phyloP scores from a whole-genome alignment of 2,797 vertebrate species.

The Betta splendens region DNA sequence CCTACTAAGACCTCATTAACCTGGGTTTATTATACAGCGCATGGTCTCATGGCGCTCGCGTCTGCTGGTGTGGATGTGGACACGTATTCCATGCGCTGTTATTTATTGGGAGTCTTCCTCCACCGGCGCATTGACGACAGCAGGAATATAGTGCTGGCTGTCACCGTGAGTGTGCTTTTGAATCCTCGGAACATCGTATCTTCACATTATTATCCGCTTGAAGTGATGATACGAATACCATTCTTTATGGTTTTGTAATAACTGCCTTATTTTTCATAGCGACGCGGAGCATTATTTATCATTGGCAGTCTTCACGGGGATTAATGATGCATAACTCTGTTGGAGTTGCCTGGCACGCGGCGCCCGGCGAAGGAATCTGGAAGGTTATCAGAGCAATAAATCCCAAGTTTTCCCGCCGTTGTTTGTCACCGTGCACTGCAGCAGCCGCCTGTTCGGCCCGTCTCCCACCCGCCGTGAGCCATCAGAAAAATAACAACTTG shows the following conservation, averaged over 20 bases:
- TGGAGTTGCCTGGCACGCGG: conserved; percentile 70
- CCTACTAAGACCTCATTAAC: conserved; percentile 52
- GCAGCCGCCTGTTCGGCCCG: conserved; percentile 48
- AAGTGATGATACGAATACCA: conserved; percentile 69
- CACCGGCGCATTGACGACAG: conserved; percentile 43
- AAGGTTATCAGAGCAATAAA: conserved; percentile 84
- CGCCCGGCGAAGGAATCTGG: conserved; percentile 75
- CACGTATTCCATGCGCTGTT: conserved; percentile 70
- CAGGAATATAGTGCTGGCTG: conserved; percentile 64
- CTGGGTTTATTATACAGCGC: conserved; percentile 57
- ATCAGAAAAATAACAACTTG: conserved; percentile 66
- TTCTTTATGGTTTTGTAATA: conserved; percentile 81
- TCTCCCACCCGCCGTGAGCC: conserved; percentile 43
- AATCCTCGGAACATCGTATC: conserved; percentile 69
- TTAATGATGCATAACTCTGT: conserved; percentile 81
- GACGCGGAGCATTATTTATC: conserved; percentile 75
- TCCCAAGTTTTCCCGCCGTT: conserved; percentile 71
- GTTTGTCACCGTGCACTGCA: conserved; percentile 74
- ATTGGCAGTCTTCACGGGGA: conserved; percentile 71
- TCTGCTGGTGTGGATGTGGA: conserved; percentile 47
- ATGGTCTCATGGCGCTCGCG: conserved; percentile 40
- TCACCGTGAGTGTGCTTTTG: conserved; percentile 58
- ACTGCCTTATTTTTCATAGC: conserved; percentile 79
- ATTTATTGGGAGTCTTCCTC: conserved; percentile 66
- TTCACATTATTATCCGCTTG: conserved; percentile 69